Evolutionary conservation across 2,888 invertebrate species (phyloP).

Genomic region (Formica aserva): DNA sequence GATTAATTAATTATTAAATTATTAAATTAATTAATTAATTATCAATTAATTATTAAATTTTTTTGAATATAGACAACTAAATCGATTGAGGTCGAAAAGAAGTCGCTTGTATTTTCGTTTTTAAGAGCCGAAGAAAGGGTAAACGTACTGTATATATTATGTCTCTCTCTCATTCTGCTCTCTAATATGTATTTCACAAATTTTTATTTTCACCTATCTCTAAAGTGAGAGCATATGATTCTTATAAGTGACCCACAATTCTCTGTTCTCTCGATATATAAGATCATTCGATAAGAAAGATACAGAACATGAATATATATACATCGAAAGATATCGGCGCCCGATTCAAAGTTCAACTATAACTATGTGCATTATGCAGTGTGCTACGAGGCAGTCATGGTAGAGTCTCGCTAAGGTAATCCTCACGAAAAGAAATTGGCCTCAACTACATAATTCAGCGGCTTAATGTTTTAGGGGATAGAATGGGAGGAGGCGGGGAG

Average conservation of each 20-base stretch:
- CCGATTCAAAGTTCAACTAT: slow-evolving; percentile 34
- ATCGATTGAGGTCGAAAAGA: background rate
- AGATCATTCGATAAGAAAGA: slow-evolving; percentile 19
- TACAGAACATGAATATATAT: background rate
- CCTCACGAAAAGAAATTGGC: slow-evolving; percentile 59
- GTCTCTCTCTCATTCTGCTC: too few species aligned
- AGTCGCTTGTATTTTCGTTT: background rate
- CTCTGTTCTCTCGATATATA: slow-evolving; percentile 2
- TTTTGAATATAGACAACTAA: background rate
- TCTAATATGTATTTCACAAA: background rate
- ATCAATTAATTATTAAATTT: background rate
- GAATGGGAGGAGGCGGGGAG: background rate
- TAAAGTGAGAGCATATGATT: background rate
- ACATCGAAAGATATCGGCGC: slow-evolving; percentile 5
- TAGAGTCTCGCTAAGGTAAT: slow-evolving; percentile 46
- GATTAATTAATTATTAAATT: background rate
- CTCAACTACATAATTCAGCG: slow-evolving; percentile 67
- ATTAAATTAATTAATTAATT: background rate
- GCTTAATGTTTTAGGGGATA: slow-evolving; percentile 57
- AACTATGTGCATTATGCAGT: slow-evolving; percentile 55
- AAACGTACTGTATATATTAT: background rate
- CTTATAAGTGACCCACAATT: background rate
- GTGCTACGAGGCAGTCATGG: background rate
- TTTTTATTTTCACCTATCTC: background rate
- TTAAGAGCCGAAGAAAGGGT: background rate